Conservation (phyloP, 2,797 vertebrate genomes). For the Delichon dasypus region DNA sequence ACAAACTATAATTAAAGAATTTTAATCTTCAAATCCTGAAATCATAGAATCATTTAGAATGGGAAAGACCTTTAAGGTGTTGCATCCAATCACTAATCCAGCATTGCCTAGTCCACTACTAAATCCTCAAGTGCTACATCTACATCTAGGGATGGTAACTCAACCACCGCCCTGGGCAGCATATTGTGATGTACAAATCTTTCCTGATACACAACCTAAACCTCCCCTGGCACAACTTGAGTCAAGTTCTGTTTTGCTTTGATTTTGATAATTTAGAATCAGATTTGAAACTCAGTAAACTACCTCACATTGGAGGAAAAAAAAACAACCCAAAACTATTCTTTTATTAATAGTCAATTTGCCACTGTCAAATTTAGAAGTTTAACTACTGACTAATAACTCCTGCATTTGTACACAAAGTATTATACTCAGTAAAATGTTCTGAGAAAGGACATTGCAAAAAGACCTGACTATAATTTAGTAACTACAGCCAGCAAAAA, state of each 20-base stretch:
- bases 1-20: background rate
- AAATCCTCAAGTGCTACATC: background rate
- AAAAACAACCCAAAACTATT: rapidly evolving
- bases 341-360: background rate
- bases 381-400: background rate
- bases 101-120: background rate
- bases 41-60: background rate
- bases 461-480: background rate
- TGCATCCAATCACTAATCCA: background rate
- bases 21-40: background rate
- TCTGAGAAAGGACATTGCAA: background rate
- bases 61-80: background rate
- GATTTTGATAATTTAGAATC: background rate
- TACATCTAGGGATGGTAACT: background rate
- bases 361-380: background rate
- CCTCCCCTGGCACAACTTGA: background rate
- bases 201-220: background rate
- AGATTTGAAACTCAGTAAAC: background rate
- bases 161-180: background rate
- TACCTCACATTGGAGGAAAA: rapidly evolving
- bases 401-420: background rate
- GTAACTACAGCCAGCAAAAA: background rate
- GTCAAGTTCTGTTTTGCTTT: background rate
- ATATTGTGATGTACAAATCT: background rate
- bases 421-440: background rate